Evolutionary conservation across 2,797 vertebrate genomes (phyloP), one percentile per base, ranked within the genome.

Genomic region (Scolopax rusticola): DNA sequence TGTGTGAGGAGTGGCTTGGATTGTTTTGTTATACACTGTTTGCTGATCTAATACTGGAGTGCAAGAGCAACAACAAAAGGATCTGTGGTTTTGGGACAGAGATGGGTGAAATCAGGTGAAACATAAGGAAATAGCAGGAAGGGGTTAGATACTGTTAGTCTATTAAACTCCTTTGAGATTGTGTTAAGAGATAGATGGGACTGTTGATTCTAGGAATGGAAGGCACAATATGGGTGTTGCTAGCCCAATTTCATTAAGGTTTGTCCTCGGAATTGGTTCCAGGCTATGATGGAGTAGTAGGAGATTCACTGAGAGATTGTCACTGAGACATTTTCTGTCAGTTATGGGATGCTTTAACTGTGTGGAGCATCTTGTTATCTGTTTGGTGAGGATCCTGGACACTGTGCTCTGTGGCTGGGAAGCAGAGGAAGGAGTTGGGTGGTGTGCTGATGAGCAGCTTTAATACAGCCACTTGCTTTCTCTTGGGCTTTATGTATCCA

Each of bases 1-100:
- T 99, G 98, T 48, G 76, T 38, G 60, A n/a, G 1, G 15, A 68
- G 73, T 15, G 24, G 25, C 16, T 59, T 54, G 57, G 21, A 3
- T 28, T 50, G 33, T 48, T 83, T 48, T 0, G 1, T 53, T 53
- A 3, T 1, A 33, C n/a, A 8, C 43, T 27, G 4, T 15, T 53
- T 36, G 67, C 11, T 84, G 5, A 32, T 65, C 17, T 36, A 6
- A 43, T 6, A 20, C 3, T 20, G 24, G 28, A 38, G 3, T 5
- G 2, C 16, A n/a, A 36, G 27, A 67, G 12, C 16, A 15, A 2
- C 33, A 40, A 9, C 36, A 54, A 54, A 69, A 57, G 18, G 33
- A 20, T 33, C 21, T 4, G 0, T 43, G 28, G 43, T 32, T 65
- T 73, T 5, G 0, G 67, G 33, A 11, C 1, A 1, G 68, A 33